phyloP scores from a whole-genome alignment of 2,888 invertebrate genomes.

The Salpingus planirostris region DNA sequence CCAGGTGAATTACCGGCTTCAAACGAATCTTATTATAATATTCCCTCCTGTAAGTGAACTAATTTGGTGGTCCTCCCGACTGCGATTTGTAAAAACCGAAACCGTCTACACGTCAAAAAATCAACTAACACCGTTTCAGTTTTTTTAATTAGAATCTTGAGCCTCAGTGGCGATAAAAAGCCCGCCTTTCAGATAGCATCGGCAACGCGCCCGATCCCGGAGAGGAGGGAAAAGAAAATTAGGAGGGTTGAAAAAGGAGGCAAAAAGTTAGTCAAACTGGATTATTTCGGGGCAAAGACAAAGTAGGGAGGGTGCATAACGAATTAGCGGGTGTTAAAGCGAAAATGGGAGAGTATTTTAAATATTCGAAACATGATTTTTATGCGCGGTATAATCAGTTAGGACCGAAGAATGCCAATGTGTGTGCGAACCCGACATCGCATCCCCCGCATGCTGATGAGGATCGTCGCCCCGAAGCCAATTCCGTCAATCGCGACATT shows the following conservation, averaged over 20 bases:
- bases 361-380: conserved; percentile 24
- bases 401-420: too few species aligned
- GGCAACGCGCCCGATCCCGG: conserved; percentile 20
- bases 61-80: too few species aligned
- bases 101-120: too few species aligned
- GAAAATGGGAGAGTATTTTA: conserved; percentile 21
- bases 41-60: too few species aligned
- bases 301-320: conserved; percentile 32
- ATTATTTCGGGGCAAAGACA: conserved; percentile 30
- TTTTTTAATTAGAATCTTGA: conserved; percentile 33
- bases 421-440: too few species aligned
- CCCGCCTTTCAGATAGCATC: conserved; percentile 30
- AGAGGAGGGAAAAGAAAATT: conserved; percentile 31
- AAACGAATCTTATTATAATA: too few species aligned
- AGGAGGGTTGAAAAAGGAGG: conserved; percentile 28
- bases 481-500: too few species aligned
- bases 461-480: too few species aligned
- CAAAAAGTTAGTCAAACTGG: conserved; percentile 32
- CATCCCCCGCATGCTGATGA: too few species aligned
- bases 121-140: conserved; percentile 23
- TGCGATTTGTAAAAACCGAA: too few species aligned
- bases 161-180: conserved; percentile 28
- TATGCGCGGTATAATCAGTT: conserved; percentile 14
- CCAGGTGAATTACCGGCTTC: too few species aligned
- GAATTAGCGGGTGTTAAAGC: conserved; percentile 31